Evolutionary conservation across 2,888 invertebrate species (phyloP).

Genomic region (Leptopterna dolabrata): DNA sequence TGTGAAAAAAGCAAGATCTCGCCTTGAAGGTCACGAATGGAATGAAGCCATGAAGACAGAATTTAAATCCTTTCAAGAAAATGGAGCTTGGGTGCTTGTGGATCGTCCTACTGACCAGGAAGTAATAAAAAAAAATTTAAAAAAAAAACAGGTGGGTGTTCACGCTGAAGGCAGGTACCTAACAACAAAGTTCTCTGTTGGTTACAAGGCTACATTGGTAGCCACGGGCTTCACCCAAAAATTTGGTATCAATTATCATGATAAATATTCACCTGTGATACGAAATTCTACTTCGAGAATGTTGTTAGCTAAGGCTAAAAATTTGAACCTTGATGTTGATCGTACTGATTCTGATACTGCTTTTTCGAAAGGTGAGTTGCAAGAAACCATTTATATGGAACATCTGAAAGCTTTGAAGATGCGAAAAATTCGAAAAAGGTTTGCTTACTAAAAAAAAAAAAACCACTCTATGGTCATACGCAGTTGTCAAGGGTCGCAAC

Average conservation of each 20-base stretch:
- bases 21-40: background rate
- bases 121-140: no score
- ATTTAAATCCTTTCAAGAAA: constrained; percentile 50
- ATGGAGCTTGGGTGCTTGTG: constrained; percentile 42
- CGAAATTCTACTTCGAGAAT: background rate
- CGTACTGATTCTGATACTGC: constrained; percentile 65
- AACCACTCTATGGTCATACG: constrained; percentile 66
- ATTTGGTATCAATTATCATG: background rate
- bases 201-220: constrained; percentile 22
- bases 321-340: constrained; percentile 59
- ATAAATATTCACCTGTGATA: background rate
- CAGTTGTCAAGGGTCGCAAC: constrained; percentile 66
- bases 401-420: constrained; percentile 65
- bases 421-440: constrained; percentile 60
- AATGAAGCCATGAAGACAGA: background rate
- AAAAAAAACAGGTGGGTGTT: constrained; percentile 53
- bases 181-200: background rate
- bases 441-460: no score
- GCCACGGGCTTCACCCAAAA: constrained; percentile 15
- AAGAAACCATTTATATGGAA: constrained; percentile 64
- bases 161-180: constrained; percentile 63
- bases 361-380: no score
- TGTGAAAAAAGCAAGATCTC: background rate
- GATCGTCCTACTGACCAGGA: constrained; percentile 12
- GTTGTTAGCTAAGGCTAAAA: constrained; percentile 61